Conservation (phyloP, 2,797 vertebrate genomes). For the Pitangus sulphuratus region DNA sequence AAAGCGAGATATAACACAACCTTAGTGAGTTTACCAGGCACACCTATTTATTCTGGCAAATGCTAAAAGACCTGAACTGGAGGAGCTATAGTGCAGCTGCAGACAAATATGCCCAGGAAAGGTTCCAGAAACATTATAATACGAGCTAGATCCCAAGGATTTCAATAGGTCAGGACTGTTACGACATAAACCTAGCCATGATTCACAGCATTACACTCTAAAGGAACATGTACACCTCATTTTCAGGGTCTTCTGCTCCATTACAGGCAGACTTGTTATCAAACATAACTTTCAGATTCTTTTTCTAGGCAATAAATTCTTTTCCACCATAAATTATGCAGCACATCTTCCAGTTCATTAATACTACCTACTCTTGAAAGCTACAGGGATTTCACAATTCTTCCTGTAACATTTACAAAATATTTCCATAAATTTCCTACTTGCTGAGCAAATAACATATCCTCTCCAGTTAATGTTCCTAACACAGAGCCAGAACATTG, state of each 20-base stretch:
- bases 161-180: neutral
- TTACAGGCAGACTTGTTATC: neutral
- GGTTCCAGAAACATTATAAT: neutral
- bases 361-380: neutral
- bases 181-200: neutral
- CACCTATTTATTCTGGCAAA: neutral
- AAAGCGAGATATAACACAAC: neutral
- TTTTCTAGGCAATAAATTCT: neutral
- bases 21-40: neutral
- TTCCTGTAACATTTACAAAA: constrained; percentile 38
- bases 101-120: neutral
- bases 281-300: neutral
- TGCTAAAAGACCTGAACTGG: neutral
- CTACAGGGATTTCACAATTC: constrained; percentile 30
- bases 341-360: constrained; percentile 15
- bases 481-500: neutral
- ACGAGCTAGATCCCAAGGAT: rapidly evolving
- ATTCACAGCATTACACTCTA: neutral
- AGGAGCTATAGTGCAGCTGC: neutral
- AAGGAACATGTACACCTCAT: neutral
- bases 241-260: neutral
- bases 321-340: neutral
- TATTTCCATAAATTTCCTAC: constrained; percentile 29
- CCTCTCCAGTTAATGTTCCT: neutral
- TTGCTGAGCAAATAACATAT: constrained; percentile 27